Evolutionary conservation across 2,113 vertebrate genomes (phyloP), one percentile per base, ranked within the genome.

Genomic region (Cynoglossus semilaevis): DNA sequence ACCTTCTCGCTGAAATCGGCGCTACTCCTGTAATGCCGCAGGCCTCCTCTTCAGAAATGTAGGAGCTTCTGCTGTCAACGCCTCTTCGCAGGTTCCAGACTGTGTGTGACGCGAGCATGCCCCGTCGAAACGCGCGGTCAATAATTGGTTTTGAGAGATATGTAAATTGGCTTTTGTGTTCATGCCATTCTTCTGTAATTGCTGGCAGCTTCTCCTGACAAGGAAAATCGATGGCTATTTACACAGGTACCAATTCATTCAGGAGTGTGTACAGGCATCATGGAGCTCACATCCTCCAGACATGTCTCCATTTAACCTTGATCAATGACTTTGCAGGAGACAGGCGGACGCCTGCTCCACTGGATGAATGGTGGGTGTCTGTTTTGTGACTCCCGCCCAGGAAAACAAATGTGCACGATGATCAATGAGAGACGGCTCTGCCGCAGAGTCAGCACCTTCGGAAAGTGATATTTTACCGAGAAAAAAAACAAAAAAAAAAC

Each of bases 261-360:
- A 66, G 35, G 55, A 66, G 56, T 4, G 56, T 4, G 6, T 10
- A n/a, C 50, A 55, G 51, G 54, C 42, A 44, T 56, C 63, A 47
- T 6, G 59, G 46, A 58, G 53, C 47, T 40, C 71, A 67, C 67
- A 47, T 74, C 46, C 63, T 60, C 16, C 22, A 64, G 43, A 63
- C 57, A 53, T 67, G 57, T 59, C 57, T 64, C 71, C 45, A 56
- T 70, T 77, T 42, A 50, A 9, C 8, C 17, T 0, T 63, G 69
- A 83, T 79, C 74, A 65, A 77, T 82, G 40, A 63, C 40, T 77
- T 83, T 65, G 66, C 52, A 56, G 58, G 46, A 70, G 50, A 51
- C 45, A 1, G 36, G 51, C 53, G 8, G 8, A 54, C 50, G 50
- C 8, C 36, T 43, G 44, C 52, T 67, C 73, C 58, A 49, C 46